Conservation (phyloP, 2,888 invertebrate genomes). For the Priocnemis perturbator region DNA sequence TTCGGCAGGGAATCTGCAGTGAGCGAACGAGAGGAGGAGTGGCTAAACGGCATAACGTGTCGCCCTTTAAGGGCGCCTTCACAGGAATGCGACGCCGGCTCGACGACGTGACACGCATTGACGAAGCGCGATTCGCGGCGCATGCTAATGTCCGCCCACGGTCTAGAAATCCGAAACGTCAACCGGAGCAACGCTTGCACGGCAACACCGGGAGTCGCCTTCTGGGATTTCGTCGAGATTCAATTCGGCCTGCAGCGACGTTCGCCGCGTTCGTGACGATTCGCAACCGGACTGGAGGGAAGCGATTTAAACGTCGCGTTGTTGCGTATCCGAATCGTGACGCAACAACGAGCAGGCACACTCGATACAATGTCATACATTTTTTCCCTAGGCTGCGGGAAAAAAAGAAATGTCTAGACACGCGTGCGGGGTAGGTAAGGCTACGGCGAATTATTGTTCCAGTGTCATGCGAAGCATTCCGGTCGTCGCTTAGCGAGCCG, state of each 20-base stretch:
- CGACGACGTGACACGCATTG: conserved; percentile 70
- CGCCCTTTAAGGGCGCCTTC: conserved; percentile 62
- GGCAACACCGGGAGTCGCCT: conserved; percentile 50
- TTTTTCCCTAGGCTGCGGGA: too few species aligned
- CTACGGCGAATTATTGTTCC: background rate
- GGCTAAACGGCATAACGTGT: conserved; percentile 64
- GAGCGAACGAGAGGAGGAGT: conserved; percentile 37
- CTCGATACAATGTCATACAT: background rate
- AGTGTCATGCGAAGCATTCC: background rate
- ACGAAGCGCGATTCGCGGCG: conserved; percentile 59
- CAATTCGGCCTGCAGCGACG: conserved; percentile 59
- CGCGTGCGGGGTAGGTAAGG: background rate
- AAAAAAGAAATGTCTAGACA: too few species aligned
- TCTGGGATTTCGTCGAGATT: conserved; percentile 68
- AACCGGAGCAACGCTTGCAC: conserved; percentile 59
- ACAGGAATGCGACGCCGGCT: conserved; percentile 56
- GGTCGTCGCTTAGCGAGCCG: too few species aligned
- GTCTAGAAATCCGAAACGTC: conserved; percentile 68
- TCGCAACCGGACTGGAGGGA: conserved; percentile 42
- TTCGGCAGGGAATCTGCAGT: conserved; percentile 38
- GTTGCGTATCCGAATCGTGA: background rate
- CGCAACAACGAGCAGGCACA: background rate
- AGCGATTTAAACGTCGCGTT: conserved; percentile 3
- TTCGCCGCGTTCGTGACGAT: conserved; percentile 57
- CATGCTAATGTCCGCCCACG: conserved; percentile 65